phyloP scores from a whole-genome alignment of 2,797 vertebrate species.

The Lagocephalus sceleratus region DNA sequence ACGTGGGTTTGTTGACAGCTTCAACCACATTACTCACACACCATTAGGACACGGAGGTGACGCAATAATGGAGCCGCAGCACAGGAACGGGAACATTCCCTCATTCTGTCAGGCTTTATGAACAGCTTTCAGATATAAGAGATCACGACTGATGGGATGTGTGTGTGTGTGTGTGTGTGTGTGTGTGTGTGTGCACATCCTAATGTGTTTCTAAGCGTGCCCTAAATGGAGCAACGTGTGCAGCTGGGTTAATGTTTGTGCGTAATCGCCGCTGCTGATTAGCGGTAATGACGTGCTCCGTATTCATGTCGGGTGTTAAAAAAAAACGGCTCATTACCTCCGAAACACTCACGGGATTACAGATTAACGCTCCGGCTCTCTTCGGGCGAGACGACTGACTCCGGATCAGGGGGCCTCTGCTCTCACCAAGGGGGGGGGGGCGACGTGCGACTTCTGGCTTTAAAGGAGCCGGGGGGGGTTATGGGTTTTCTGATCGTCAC shows the following conservation, averaged over 20 bases:
- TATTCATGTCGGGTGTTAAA: slow-evolving; percentile 5
- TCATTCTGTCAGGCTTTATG: slow-evolving; percentile 16
- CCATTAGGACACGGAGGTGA: slow-evolving; percentile 34
- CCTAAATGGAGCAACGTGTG: slow-evolving; percentile 17
- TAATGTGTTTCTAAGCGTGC: slow-evolving; percentile 46
- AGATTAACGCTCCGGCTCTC: slow-evolving; percentile 37
- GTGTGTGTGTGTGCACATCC: slow-evolving; percentile 35
- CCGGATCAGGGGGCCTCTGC: too few species aligned
- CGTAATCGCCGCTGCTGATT: slow-evolving; percentile 26
- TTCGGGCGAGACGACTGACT: background rate
- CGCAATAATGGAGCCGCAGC: slow-evolving; percentile 35
- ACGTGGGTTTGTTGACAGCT: slow-evolving; percentile 24
- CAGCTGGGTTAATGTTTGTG: slow-evolving; percentile 54
- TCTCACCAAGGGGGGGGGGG: too few species aligned
- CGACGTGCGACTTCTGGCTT: too few species aligned
- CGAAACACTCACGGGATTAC: slow-evolving; percentile 1
- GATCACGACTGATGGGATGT: background rate
- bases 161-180: slow-evolving; percentile 7
- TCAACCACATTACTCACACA: slow-evolving; percentile 44
- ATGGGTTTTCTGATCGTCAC: too few species aligned
- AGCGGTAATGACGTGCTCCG: slow-evolving; percentile 27
- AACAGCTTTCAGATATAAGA: slow-evolving; percentile 32
- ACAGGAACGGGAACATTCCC: slow-evolving; percentile 6
- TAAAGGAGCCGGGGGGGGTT: too few species aligned
- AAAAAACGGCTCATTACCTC: slow-evolving; percentile 44